These are phyloP conservation scores for Catonia carolina DNA, from an alignment of 2,888 invertebrate genomes.

Conservation along the genomic window DNA sequence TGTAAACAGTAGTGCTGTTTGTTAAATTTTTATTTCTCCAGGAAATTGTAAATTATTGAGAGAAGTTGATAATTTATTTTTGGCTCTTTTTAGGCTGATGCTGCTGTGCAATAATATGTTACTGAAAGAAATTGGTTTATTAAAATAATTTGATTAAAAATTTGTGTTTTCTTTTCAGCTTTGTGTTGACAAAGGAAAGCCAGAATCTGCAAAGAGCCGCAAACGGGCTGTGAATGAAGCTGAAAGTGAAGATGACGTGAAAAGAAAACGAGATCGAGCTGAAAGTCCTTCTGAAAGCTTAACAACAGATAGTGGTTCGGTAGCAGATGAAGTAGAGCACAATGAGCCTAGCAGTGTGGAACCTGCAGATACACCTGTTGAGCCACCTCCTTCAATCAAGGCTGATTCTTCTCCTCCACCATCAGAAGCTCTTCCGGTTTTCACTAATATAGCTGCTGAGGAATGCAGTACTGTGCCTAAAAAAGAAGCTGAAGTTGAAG, in stretches of 20 bases:
- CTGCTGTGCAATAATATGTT: too few relatives aligned
- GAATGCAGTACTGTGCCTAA: constrained; percentile 26
- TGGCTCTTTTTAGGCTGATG: too few relatives aligned
- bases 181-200: constrained; percentile 23
- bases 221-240: constrained; percentile 51
- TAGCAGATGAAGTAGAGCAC: constrained; percentile 58
- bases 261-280: constrained; percentile 52
- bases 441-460: constrained; percentile 16
- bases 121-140: too few relatives aligned
- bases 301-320: constrained; percentile 77
- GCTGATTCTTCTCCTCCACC: constrained; percentile 8
- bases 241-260: constrained; percentile 54
- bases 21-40: too few relatives aligned
- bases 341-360: constrained; percentile 39
- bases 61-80: too few relatives aligned
- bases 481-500: constrained; percentile 7
- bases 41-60: too few relatives aligned
- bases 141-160: too few relatives aligned
- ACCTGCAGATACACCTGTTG: constrained; percentile 23
- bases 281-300: constrained; percentile 78
- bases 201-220: constrained; percentile 45
- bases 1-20: too few relatives aligned
- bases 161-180: constrained; percentile 20
- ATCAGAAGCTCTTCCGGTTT: constrained; percentile 5
- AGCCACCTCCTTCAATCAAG: constrained; percentile 16